Evolutionary conservation across 30 jellyfish, hydroid and myxozoan species (phyloP).

Genomic region (Hydractinia echinata): DNA sequence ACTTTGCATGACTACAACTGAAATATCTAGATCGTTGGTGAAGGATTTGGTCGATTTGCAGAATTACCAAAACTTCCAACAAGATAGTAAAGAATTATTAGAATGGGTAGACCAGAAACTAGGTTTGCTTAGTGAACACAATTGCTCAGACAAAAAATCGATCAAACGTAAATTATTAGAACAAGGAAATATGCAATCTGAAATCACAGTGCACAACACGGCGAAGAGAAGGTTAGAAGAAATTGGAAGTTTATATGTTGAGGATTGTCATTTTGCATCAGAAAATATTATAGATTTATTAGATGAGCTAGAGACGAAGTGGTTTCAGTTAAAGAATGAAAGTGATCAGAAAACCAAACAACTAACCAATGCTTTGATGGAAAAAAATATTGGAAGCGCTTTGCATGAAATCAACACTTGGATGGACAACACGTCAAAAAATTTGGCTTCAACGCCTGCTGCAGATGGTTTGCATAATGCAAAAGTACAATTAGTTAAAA

Average conservation of each 20-base stretch:
- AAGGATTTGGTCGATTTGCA: no score
- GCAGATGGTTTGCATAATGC: constrained; percentile 53
- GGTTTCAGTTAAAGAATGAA: constrained; percentile 46
- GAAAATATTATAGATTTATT: constrained; percentile 41
- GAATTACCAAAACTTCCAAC: not conserved
- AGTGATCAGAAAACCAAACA: constrained; percentile 26
- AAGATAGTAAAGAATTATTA: constrained; percentile 38
- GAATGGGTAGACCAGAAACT: constrained; percentile 65
- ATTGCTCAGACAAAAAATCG: constrained; percentile 36
- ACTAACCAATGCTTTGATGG: constrained; percentile 51
- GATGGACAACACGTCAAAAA: constrained; percentile 44
- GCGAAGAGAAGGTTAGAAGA: not conserved
- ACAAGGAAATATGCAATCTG: constrained; percentile 71
- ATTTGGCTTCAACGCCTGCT: constrained; percentile 25
- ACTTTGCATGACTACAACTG: no score
- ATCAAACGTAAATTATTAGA: constrained; percentile 46
- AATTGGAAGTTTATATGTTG: constrained; percentile 8
- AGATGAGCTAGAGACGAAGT: constrained; percentile 39
- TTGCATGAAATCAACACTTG: constrained; percentile 44
- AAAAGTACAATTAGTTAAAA: constrained; percentile 30
- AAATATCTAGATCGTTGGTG: no score
- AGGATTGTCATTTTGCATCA: constrained; percentile 36
- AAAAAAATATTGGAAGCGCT: constrained; percentile 32
- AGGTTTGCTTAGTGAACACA: constrained; percentile 45
- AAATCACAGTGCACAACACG: constrained; percentile 35